Evolutionary conservation across 1,140 invertebrate species (phyloP).

Genomic region (Riptortus pedestris): DNA sequence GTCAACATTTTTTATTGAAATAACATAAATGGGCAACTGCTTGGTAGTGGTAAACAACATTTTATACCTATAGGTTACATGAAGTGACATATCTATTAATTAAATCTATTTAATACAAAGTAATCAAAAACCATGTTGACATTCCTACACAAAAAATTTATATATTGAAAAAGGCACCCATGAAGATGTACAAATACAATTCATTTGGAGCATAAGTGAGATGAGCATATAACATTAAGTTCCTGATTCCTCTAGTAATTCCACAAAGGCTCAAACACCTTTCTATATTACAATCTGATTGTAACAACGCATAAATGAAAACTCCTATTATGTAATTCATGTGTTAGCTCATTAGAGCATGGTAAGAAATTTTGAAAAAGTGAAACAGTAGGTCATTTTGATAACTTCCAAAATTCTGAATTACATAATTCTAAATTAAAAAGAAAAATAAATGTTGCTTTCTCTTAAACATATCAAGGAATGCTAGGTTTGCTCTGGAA

Average conservation of each 20-base stretch:
- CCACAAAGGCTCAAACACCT: background rate
- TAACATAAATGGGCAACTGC: too few relatives aligned
- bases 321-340: background rate
- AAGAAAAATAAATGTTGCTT: background rate
- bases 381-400: background rate
- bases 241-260: background rate
- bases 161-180: background rate
- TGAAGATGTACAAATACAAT: background rate
- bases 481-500: background rate
- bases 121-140: too few relatives aligned
- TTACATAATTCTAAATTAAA: background rate
- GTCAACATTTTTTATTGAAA: too few relatives aligned
- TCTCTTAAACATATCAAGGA: background rate
- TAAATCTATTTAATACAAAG: too few relatives aligned
- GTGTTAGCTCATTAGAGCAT: background rate
- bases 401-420: background rate
- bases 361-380: background rate
- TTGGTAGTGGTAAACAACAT: too few relatives aligned
- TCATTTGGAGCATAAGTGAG: background rate
- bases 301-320: background rate
- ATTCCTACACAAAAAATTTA: background rate
- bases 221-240: background rate
- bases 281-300: background rate
- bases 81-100: too few relatives aligned
- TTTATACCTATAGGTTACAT: too few relatives aligned